Conservation (phyloP, 2,113 vertebrate genomes). For the Amphiprion ocellaris region DNA sequence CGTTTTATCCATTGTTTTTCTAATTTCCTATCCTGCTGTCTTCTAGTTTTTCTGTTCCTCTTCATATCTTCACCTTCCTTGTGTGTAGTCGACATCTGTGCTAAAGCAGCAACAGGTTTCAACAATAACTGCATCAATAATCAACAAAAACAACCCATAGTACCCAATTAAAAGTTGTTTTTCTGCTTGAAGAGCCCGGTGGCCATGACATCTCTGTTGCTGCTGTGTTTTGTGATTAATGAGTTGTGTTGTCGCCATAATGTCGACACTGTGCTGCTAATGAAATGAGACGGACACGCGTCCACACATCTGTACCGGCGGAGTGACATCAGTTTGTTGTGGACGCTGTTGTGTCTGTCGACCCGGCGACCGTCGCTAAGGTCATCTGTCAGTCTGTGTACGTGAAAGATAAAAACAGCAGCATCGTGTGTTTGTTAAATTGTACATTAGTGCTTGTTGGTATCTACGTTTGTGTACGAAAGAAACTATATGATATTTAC, state of each 20-base stretch:
- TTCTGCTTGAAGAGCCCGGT: no score
- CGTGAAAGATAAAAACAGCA: conserved; percentile 37
- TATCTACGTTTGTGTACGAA: not conserved
- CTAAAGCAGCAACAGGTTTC: no score
- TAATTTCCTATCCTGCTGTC: no score
- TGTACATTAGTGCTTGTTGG: not conserved
- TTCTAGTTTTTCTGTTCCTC: no score
- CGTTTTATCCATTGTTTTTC: no score
- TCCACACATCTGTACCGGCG: not conserved
- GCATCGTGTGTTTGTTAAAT: conserved; percentile 16
- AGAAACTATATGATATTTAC: no score
- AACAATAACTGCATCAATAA: no score
- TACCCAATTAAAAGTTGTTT: no score
- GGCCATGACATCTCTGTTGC: not conserved
- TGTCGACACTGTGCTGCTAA: conserved; percentile 68
- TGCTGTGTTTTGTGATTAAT: conserved; percentile 47
- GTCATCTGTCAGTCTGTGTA: conserved; percentile 28
- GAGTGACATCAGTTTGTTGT: conserved; percentile 69
- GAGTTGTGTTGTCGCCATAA: conserved; percentile 40
- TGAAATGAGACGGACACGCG: conserved; percentile 57
- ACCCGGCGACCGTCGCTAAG: conserved; percentile 66
- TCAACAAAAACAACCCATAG: no score
- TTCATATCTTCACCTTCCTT: no score
- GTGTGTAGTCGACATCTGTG: no score
- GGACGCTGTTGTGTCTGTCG: conserved; percentile 59